Evolutionary conservation across 2,113 vertebrate genomes (phyloP).

Genomic region (Heloderma charlesbogerti): DNA sequence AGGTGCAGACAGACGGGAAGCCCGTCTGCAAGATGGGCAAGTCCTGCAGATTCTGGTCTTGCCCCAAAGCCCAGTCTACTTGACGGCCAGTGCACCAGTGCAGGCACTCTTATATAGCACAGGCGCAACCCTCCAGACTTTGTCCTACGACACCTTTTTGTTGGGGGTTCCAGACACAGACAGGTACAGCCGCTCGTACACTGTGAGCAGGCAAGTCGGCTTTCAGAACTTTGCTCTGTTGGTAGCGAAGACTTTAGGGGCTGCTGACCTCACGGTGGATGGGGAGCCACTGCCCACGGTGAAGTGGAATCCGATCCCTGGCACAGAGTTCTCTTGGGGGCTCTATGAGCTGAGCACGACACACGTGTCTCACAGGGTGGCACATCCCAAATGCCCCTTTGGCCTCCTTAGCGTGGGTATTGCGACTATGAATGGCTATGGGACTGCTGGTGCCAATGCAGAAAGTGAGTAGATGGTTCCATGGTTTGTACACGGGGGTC

Average conservation of each 20-base stretch:
- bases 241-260: background rate
- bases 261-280: background rate
- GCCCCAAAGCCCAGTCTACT: constrained; percentile 53
- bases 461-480: constrained; percentile 1
- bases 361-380: background rate
- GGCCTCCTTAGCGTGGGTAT: background rate
- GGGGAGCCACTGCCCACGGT: background rate
- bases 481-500: background rate
- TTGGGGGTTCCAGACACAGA: constrained; percentile 34
- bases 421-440: background rate
- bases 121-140: constrained; percentile 29
- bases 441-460: background rate
- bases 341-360: rapidly evolving
- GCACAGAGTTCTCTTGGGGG: constrained; percentile 2
- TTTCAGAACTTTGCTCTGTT: background rate
- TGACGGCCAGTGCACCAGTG: constrained; percentile 71
- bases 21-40: constrained; percentile 49
- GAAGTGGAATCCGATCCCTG: background rate
- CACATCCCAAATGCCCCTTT: background rate
- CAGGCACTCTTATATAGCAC: constrained; percentile 77
- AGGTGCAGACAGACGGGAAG: background rate
- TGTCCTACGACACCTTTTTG: constrained; percentile 72
- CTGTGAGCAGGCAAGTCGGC: background rate
- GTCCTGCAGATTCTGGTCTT: constrained; percentile 9
- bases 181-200: background rate